phyloP scores from a whole-genome alignment of 2,113 vertebrate species.

The Gallinago undulata region DNA sequence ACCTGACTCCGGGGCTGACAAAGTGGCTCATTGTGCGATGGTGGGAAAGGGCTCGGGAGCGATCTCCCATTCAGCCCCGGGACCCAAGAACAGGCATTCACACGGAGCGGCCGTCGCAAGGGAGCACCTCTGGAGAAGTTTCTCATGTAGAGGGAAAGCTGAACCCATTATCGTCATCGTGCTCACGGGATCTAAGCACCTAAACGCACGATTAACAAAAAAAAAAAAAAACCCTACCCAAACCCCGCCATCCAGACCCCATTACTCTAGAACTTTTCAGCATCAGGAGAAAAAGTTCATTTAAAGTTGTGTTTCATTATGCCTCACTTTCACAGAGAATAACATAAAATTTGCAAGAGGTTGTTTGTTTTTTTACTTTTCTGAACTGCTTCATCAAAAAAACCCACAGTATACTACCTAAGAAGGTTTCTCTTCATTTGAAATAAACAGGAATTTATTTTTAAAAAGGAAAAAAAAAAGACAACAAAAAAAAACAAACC shows the following conservation, averaged over 20 bases:
- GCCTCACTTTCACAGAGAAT: neutral
- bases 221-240: neutral
- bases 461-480: neutral
- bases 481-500: neutral
- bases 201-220: neutral
- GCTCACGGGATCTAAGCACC: neutral
- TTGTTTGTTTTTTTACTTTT: neutral
- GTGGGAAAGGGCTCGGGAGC: constrained; percentile 75
- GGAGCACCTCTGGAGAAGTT: constrained; percentile 67
- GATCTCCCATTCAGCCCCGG: constrained; percentile 72
- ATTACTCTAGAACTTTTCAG: neutral
- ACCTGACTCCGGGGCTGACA: constrained; percentile 69
- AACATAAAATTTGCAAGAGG: neutral
- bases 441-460: neutral
- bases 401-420: too few relatives aligned
- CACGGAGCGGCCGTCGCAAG: constrained; percentile 33
- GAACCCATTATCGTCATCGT: neutral
- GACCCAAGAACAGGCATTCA: constrained; percentile 65
- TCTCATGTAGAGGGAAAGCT: constrained; percentile 8
- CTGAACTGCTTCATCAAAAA: neutral
- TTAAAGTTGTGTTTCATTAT: rapidly evolving
- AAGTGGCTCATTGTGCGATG: constrained; percentile 70
- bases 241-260: neutral
- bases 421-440: neutral
- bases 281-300: neutral